These are phyloP conservation scores for Halocaridina rubra DNA, from an alignment of 2,888 invertebrate genomes.

Conservation along the genomic window DNA sequence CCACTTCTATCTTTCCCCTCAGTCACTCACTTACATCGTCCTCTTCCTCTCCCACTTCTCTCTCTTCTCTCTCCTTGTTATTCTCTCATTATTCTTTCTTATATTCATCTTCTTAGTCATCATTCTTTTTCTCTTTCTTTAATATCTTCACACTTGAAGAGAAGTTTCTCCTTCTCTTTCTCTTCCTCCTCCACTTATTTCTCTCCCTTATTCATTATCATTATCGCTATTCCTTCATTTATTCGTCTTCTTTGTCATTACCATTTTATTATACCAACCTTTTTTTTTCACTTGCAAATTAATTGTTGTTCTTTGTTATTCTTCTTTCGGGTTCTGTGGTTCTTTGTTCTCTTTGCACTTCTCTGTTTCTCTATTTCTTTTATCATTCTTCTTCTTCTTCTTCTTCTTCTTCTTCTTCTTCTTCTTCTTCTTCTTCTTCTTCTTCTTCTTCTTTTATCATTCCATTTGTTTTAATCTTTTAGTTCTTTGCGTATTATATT, in stretches of 20 bases:
- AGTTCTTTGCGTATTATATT: no score
- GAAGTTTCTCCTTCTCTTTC: neutral
- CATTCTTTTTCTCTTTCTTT: neutral
- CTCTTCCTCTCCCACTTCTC: neutral
- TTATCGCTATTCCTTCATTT: neutral
- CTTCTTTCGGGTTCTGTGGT: no score
- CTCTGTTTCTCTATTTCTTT: no score
- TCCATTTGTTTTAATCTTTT: no score
- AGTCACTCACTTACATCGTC: neutral
- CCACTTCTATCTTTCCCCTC: neutral
- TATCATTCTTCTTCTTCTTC: neutral
- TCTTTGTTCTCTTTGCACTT: no score
- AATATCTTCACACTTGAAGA: no score
- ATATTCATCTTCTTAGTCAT: neutral
- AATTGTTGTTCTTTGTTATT: no score
- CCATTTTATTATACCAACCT: neutral
- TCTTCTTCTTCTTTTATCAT: neutral
- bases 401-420: neutral
- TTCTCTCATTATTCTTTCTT: neutral
- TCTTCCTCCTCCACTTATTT: neutral
- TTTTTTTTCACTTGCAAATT: neutral
- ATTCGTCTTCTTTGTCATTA: neutral
- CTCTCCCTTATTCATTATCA: no score
- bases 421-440: neutral
- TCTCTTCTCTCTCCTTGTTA: neutral